Evolutionary conservation across 1,140 invertebrate genomes (phyloP).

Genomic region (Trypoxylus dichotomus): DNA sequence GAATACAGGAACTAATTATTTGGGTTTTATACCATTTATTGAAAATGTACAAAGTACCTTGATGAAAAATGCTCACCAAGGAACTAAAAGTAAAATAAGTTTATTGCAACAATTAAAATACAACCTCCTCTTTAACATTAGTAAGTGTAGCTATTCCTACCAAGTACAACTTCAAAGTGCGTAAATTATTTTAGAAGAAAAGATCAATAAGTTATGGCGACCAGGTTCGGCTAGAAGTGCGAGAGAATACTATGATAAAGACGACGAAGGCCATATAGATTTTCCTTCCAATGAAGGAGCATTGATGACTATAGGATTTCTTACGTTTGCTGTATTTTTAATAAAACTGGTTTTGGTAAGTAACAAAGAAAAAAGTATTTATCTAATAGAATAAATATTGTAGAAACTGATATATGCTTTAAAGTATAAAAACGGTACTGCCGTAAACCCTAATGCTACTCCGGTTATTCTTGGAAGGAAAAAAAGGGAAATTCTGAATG

Average conservation of each 20-base stretch:
- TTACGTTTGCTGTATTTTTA: slow-evolving; percentile 81
- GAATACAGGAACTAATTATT: neutral
- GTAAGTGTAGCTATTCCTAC: slow-evolving; percentile 50
- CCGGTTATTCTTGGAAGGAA: slow-evolving; percentile 41
- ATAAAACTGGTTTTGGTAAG: slow-evolving; percentile 79
- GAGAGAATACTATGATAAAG: slow-evolving; percentile 46
- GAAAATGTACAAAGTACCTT: slow-evolving; percentile 59
- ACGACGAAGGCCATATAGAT: slow-evolving; percentile 60
- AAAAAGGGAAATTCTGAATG: slow-evolving; percentile 35
- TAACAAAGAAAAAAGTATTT: slow-evolving; percentile 29
- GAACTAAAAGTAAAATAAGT: slow-evolving; percentile 60
- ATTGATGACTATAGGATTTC: slow-evolving; percentile 77
- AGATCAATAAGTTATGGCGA: slow-evolving; percentile 45
- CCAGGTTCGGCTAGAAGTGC: slow-evolving; percentile 45
- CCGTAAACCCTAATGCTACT: slow-evolving; percentile 33
- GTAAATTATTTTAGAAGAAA: slow-evolving; percentile 40
- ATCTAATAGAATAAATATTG: slow-evolving; percentile 36
- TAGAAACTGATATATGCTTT: slow-evolving; percentile 57
- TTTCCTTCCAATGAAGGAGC: slow-evolving; percentile 80
- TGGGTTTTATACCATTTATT: slow-evolving; percentile 50
- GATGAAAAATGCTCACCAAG: slow-evolving; percentile 56
- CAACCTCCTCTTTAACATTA: slow-evolving; percentile 59
- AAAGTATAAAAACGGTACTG: slow-evolving; percentile 51
- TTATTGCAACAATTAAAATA: slow-evolving; percentile 60
- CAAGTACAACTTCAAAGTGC: neutral